Percentiles rank a stretch among this genome's conserved stretches.
These are phyloP conservation scores for Seladonia tumulorum DNA, from an alignment of 2,888 invertebrate genomes.

Conservation along the genomic window DNA sequence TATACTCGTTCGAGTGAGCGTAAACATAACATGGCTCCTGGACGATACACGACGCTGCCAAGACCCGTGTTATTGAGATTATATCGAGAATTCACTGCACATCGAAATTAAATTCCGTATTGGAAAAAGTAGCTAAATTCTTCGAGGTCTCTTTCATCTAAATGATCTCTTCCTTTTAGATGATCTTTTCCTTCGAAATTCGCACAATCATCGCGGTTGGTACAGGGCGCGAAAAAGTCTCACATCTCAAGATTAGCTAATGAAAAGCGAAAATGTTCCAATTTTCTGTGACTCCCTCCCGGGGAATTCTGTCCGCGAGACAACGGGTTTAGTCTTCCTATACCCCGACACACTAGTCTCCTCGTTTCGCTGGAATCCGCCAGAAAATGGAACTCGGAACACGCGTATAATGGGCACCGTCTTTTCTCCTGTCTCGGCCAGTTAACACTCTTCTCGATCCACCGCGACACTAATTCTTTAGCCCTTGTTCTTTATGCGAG, in stretches of 20 bases:
- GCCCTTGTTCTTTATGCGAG: conserved; percentile 34
- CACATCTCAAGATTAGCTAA: neutral
- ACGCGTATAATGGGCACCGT: conserved; percentile 12
- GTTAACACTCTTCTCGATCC: conserved; percentile 63
- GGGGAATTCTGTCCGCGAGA: conserved; percentile 7
- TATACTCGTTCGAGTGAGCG: too few species aligned
- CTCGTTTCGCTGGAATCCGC: conserved; percentile 55
- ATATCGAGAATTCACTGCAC: neutral
- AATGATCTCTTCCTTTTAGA: neutral
- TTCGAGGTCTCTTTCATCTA: neutral
- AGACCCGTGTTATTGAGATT: too few species aligned
- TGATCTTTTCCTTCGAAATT: neutral
- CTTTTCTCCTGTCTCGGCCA: conserved; percentile 30
- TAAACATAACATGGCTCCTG: too few species aligned
- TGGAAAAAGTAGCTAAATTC: neutral
- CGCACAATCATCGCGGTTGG: neutral
- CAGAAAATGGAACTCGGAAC: conserved; percentile 55
- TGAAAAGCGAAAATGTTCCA: neutral
- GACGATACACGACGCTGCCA: too few species aligned
- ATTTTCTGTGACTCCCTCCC: conserved; percentile 14
- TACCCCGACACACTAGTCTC: conserved; percentile 19
- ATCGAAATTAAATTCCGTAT: neutral
- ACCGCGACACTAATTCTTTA: conserved; percentile 51
- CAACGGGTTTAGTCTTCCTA: neutral
- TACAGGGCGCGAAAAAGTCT: neutral